A percentile compares a stretch with the other conserved stretches of the same genome.
Conservation (phyloP, 2,888 invertebrate genomes). For the Xylota segnis region DNA sequence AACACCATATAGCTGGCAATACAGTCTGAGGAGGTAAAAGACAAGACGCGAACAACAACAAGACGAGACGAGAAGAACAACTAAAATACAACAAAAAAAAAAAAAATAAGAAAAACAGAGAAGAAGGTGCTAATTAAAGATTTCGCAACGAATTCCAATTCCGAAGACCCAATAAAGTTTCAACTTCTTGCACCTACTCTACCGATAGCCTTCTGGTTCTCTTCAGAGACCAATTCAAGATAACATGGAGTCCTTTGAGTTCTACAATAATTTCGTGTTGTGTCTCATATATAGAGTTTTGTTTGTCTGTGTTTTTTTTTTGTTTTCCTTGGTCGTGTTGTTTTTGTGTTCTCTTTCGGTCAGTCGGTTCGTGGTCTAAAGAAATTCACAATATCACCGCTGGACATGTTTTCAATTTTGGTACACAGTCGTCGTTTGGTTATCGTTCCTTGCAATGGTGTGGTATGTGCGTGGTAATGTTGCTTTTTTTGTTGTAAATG, state of each 20-base stretch:
- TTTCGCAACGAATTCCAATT: constrained; percentile 73
- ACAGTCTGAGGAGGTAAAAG: neutral
- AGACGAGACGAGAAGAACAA: constrained; percentile 16
- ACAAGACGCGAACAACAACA: constrained; percentile 27
- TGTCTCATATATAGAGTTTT: constrained; percentile 30
- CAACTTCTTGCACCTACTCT: constrained; percentile 45
- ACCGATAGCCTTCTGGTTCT: neutral
- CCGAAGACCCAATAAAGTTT: constrained; percentile 63
- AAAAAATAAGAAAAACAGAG: too few species aligned
- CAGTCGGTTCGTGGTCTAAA: constrained; percentile 32
- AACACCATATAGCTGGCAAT: neutral
- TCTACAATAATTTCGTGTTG: constrained; percentile 72
- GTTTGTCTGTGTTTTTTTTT: neutral
- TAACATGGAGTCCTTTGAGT: constrained; percentile 69
- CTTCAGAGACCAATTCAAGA: constrained; percentile 42
- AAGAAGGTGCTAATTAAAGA: constrained; percentile 77
- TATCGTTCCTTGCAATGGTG: neutral
- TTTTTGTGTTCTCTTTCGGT: constrained; percentile 20
- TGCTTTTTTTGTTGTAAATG: neutral
- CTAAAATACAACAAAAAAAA: constrained; percentile 50
- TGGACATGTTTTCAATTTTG: constrained; percentile 48
- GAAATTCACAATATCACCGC: constrained; percentile 45
- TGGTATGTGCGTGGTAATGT: constrained; percentile 5
- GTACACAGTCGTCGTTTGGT: neutral
- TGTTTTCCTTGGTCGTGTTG: too few species aligned